Percentiles rank a stretch among this genome's conserved stretches.
These are phyloP conservation scores for Nothocercus nigrocapillus DNA, from an alignment of 2,113 vertebrate species.

Conservation along the genomic window DNA sequence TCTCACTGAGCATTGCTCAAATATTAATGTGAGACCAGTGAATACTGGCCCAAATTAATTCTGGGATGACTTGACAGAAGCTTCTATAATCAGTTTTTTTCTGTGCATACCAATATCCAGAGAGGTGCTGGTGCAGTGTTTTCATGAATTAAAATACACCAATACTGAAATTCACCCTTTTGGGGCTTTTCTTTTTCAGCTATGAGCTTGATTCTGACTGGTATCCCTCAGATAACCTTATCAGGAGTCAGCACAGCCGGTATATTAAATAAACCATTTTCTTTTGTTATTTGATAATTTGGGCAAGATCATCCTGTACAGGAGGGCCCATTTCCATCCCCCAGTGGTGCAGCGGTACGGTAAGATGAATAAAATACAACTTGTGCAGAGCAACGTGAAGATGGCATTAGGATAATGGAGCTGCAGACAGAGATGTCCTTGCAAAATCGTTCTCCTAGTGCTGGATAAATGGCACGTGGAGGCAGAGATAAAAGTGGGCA, in stretches of 20 bases:
- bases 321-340: not conserved
- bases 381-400: not conserved
- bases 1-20: not conserved
- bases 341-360: fast-evolving
- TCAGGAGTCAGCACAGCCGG: not conserved
- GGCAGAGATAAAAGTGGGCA: not conserved
- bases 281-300: not conserved
- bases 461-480: not conserved
- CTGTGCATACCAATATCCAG: not conserved
- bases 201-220: not conserved
- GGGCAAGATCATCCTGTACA: not conserved
- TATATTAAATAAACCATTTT: slow-evolving; percentile 27
- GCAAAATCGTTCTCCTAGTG: not conserved
- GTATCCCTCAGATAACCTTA: not conserved
- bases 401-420: not conserved
- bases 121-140: not conserved
- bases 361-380: not conserved
- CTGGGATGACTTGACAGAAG: not conserved
- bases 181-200: not conserved
- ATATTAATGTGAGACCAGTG: not conserved
- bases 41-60: not conserved
- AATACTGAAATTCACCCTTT: not conserved
- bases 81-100: not conserved
- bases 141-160: not conserved
- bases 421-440: not conserved